Conservation (phyloP, 2,797 vertebrate species). For the Falco peregrinus region DNA sequence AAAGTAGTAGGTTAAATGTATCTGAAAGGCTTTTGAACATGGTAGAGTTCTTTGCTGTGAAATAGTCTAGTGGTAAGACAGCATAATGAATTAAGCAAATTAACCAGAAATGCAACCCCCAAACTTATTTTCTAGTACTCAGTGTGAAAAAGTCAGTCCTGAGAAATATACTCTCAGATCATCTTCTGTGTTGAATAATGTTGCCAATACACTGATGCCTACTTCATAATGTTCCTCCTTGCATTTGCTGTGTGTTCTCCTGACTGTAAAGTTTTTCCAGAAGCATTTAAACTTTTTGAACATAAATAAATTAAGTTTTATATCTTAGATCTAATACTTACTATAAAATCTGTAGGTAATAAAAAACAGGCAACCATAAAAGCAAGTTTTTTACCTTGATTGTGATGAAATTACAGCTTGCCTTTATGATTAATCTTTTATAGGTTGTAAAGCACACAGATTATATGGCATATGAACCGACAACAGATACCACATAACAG, state of each 20-base stretch:
- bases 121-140: background rate
- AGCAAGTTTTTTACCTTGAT: conserved; percentile 65
- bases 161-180: background rate
- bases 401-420: conserved; percentile 62
- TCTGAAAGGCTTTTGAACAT: background rate
- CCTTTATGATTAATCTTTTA: conserved; percentile 69
- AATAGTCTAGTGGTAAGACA: background rate
- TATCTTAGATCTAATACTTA: conserved; percentile 68
- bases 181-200: conserved; percentile 20
- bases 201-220: background rate
- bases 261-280: conserved; percentile 48
- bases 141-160: background rate
- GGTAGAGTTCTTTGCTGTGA: background rate
- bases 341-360: conserved; percentile 73
- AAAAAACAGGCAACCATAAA: conserved; percentile 71
- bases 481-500: conserved; percentile 3
- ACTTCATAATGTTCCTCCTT: conserved; percentile 33
- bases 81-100: conserved; percentile 31
- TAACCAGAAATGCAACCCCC: conserved; percentile 13
- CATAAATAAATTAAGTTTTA: conserved; percentile 69
- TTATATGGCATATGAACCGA: conserved; percentile 20
- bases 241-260: conserved; percentile 56
- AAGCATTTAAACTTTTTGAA: conserved; percentile 59
- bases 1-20: background rate
- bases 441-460: conserved; percentile 52